phyloP scores from a whole-genome alignment of 2,113 vertebrate genomes.

The Carassius carassius region DNA sequence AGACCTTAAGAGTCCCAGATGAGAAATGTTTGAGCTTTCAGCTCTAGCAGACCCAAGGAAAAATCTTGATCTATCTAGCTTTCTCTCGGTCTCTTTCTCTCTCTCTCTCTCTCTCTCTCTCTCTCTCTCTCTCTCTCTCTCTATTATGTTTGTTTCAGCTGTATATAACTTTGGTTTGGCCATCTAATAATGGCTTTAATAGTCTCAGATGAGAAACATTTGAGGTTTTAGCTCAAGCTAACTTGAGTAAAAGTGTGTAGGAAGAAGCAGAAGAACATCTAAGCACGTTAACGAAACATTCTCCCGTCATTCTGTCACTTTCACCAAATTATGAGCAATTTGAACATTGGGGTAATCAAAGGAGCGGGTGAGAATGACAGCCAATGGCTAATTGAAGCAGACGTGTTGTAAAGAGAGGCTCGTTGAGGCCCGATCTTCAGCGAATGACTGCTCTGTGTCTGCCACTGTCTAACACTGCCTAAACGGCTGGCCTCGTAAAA shows the following conservation, averaged over 20 bases:
- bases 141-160: too few relatives aligned
- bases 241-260: neutral
- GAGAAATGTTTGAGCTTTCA: neutral
- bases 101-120: too few relatives aligned
- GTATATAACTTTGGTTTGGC: too few relatives aligned
- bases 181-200: neutral
- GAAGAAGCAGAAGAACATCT: neutral
- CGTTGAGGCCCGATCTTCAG: neutral
- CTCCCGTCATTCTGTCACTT: neutral
- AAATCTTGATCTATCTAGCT: neutral
- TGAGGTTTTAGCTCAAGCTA: neutral
- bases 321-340: conserved; percentile 21
- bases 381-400: conserved; percentile 22
- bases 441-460: neutral
- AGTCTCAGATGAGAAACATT: neutral
- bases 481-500: neutral
- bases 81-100: too few relatives aligned
- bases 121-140: too few relatives aligned
- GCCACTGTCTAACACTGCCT: neutral
- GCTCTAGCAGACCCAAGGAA: neutral
- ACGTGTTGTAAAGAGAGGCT: neutral
- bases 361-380: conserved; percentile 1
- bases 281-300: neutral
- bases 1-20: neutral
- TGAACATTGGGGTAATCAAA: conserved; percentile 21